A percentile compares a stretch with the other conserved stretches of the same genome.
These are phyloP conservation scores for Apamea monoglypha DNA, from an alignment of 2,888 invertebrate genomes.

Conservation along the genomic window DNA sequence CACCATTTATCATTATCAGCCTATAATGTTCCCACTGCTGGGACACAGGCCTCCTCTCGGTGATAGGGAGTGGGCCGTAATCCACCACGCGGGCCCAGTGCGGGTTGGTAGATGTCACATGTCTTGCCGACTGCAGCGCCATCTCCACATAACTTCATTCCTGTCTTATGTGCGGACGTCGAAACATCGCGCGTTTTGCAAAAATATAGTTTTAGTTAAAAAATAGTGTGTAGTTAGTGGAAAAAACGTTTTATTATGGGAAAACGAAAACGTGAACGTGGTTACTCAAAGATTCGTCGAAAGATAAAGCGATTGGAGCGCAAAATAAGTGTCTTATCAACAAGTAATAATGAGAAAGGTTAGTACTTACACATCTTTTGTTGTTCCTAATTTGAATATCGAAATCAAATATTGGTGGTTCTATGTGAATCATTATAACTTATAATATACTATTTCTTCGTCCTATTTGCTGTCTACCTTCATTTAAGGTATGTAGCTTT, in stretches of 20 bases:
- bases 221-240: not conserved
- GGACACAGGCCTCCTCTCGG: too few relatives aligned
- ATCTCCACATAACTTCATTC: slow-evolving; percentile 9
- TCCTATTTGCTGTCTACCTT: too few relatives aligned
- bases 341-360: not conserved
- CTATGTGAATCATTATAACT: too few relatives aligned
- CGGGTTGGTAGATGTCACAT: too few relatives aligned
- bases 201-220: not conserved
- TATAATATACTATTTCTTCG: not conserved
- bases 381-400: slow-evolving; percentile 13
- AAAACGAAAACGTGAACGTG: slow-evolving; percentile 10
- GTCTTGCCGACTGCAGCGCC: too few relatives aligned
- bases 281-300: slow-evolving; percentile 1
- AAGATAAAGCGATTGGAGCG: slow-evolving; percentile 5
- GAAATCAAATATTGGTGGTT: not conserved
- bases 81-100: too few relatives aligned
- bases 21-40: too few relatives aligned
- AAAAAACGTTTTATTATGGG: slow-evolving; percentile 9
- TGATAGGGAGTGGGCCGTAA: too few relatives aligned
- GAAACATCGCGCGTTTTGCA: not conserved
- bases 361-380: not conserved
- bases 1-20: too few relatives aligned
- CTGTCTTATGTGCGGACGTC: slow-evolving; percentile 8
- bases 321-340: slow-evolving; percentile 3
- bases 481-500: too few relatives aligned